These are phyloP conservation scores for Epizoanthus ramosus DNA, from an alignment of 92 coral and sea anemone species.

Conservation along the genomic window DNA sequence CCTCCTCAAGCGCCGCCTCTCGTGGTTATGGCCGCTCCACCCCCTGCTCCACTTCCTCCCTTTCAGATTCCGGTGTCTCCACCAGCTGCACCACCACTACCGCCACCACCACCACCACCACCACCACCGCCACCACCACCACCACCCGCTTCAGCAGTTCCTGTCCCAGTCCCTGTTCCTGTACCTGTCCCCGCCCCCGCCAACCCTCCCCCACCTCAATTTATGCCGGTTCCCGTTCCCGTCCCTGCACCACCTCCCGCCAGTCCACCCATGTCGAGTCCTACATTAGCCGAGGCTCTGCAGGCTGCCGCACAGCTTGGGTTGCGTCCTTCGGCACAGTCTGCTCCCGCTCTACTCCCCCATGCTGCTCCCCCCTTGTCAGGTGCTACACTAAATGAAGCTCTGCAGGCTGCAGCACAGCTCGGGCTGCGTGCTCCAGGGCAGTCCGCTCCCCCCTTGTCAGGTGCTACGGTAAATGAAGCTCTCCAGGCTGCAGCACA, in stretches of 20 bases:
- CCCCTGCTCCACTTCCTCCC: neutral
- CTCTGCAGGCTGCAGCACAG: slow-evolving; percentile 6
- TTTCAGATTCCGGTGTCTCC: neutral
- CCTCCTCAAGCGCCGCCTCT: slow-evolving; percentile 6
- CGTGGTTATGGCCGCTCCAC: slow-evolving; percentile 26
- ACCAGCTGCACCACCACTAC: neutral
- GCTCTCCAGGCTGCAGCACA: no score
- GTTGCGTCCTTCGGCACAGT: no score
- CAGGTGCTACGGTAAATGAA: no score
- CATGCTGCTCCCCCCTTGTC: neutral
- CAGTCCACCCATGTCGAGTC: no score
- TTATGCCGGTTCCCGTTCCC: slow-evolving; percentile 16
- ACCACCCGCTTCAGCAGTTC: neutral
- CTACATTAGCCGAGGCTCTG: no score
- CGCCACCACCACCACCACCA: neutral
- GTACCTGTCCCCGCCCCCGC: neutral
- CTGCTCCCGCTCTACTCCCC: neutral
- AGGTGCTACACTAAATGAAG: slow-evolving; percentile 29
- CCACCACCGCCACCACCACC: neutral
- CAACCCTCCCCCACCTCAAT: neutral
- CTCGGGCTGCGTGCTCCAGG: neutral
- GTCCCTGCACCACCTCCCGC: neutral
- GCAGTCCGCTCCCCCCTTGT: no score
- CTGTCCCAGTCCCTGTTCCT: neutral
- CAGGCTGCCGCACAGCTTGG: no score